Evolutionary conservation across 2,888 invertebrate species (phyloP).

Genomic region (Lamellibrachia satsuma): DNA sequence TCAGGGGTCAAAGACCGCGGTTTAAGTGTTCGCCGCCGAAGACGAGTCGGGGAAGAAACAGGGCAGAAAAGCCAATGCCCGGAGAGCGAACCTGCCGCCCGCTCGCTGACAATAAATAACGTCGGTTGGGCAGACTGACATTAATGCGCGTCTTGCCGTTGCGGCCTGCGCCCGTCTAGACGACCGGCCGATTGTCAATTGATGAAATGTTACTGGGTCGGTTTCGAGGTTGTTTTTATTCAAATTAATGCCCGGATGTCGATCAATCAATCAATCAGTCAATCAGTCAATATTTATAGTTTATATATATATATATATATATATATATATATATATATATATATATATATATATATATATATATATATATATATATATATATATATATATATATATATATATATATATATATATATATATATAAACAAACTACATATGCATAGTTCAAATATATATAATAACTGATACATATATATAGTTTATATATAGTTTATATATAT

Average conservation of each 20-base stretch:
- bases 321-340: no score
- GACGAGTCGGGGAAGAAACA: not conserved
- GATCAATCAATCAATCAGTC: not conserved
- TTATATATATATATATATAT: no score
- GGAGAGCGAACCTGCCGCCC: not conserved
- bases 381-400: no score
- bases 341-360: no score
- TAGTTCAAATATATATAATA: no score
- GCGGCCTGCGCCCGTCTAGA: not conserved
- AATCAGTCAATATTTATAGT: no score
- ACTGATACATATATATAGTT: no score
- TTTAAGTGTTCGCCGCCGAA: not conserved
- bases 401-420: no score
- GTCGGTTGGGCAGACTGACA: not conserved
- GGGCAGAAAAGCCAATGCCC: not conserved
- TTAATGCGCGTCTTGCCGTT: slow-evolving; percentile 6
- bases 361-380: no score
- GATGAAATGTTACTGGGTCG: not conserved
- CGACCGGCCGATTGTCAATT: not conserved
- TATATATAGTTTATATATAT: not conserved
- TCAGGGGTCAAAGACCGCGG: not conserved
- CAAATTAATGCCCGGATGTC: not conserved
- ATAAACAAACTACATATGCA: no score
- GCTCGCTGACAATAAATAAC: not conserved
- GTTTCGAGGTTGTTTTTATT: not conserved